A percentile compares a stretch with the other conserved stretches of the same genome.
Conservation (phyloP, 2,113 vertebrate genomes). For the Setophaga coronata region DNA sequence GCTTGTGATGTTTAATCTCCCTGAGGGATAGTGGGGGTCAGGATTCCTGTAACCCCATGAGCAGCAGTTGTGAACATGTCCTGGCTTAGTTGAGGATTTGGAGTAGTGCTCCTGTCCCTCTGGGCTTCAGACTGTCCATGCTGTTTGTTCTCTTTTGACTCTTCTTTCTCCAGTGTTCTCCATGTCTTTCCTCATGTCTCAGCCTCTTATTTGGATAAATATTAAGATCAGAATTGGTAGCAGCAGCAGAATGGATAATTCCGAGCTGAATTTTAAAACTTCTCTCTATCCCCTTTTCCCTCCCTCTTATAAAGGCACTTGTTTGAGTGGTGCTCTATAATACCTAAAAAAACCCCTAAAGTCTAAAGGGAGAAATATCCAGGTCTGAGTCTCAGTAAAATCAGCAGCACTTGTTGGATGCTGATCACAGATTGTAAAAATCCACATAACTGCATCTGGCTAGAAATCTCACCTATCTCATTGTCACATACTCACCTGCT, state of each 20-base stretch:
- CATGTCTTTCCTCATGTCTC: not conserved
- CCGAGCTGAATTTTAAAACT: not conserved
- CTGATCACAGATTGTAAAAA: not conserved
- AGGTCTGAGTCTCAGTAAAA: not conserved
- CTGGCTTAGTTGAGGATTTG: not conserved
- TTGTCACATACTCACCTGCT: fast-evolving
- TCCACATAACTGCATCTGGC: not conserved
- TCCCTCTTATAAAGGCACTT: not conserved
- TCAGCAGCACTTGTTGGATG: not conserved
- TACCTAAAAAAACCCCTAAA: fast-evolving
- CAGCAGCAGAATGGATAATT: not conserved
- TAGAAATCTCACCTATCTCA: not conserved
- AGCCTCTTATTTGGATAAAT: not conserved
- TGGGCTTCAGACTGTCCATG: not conserved
- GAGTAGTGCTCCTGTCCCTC: not conserved
- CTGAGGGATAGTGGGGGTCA: not conserved
- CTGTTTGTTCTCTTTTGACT: not conserved
- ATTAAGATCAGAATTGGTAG: not conserved
- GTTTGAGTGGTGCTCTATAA: not conserved
- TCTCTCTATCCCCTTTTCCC: not conserved
- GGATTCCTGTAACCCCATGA: not conserved
- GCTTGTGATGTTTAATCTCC: not conserved
- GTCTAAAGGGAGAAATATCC: not conserved
- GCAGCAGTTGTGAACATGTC: not conserved
- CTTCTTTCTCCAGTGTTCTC: not conserved